Evolutionary conservation across 2,888 invertebrate species (phyloP), one percentile per base, ranked within the genome.

Genomic region (Andrena marginata): DNA sequence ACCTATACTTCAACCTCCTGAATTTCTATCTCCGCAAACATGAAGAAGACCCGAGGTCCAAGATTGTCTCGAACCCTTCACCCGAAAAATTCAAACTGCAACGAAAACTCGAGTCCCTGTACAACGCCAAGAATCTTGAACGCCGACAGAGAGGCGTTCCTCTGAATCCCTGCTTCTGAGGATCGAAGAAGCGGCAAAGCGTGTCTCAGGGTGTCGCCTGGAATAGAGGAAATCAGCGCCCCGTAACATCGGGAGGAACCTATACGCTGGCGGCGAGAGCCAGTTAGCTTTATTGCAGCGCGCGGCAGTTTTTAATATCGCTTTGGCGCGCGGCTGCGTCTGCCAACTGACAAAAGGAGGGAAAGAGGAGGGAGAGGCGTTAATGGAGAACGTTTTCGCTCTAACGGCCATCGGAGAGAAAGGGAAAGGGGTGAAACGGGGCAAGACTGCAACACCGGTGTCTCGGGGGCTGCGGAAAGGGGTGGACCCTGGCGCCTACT

Each of bases 321-420:
- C 91, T 92, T 92, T 92, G 89, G 89, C 89, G 89, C 90, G 89
- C 90, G 89, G 87, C 87, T 90, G 87, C 92, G 91, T 91, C 91
- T 92, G 90, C 92, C 91, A 91, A 88, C 92, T 92, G 92, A 92
- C 92, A 90, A 92, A 92, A 91, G 90, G 88, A 91, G 89, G 59
- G 33, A 87, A 87, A 91, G 90, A 88, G 82, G 84, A 80, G 72
- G 87, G 85, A 85, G 85, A 91, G 91, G 93, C 91, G 93, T 90
- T 93, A 93, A 93, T 93, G 92, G 90, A 92, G 92, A 92, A 91
- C 92, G 90, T 93, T 93, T 93, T 91, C 91, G 90, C 91, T 92
- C 92, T 92, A 92, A 92, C 92, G 92, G 92, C 89, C 91, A 86
- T 86, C 88, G 88, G 16, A 20, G 56, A 90, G 90, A 90, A 89